Evolutionary conservation across 2,113 vertebrate species (phyloP).

Genomic region (Danionella cerebrum): DNA sequence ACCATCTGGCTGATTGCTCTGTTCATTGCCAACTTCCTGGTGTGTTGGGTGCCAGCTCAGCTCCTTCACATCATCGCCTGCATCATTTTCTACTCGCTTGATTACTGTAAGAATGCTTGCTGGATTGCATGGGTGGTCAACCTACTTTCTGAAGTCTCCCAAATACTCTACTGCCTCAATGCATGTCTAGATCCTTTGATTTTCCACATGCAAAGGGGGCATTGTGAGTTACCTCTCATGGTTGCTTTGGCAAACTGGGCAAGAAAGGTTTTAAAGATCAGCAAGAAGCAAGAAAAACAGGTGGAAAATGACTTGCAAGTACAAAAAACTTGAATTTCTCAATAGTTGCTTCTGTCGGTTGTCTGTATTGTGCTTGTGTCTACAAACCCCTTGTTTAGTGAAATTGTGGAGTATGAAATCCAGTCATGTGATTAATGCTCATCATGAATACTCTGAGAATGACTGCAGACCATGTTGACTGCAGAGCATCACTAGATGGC

Average conservation of each 20-base stretch:
- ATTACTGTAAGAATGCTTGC: conserved; percentile 28
- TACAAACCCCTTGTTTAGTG: neutral
- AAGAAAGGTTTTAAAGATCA: neutral
- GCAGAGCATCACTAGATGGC: neutral
- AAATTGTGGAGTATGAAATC: too few species aligned
- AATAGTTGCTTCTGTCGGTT: too few species aligned
- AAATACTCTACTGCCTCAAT: conserved; percentile 33
- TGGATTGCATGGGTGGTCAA: conserved; percentile 28
- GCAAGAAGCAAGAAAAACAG: conserved; percentile 7
- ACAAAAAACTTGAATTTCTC: too few species aligned
- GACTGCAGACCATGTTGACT: neutral
- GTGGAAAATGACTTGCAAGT: neutral
- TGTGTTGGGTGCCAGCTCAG: conserved; percentile 45
- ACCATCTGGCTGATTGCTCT: conserved; percentile 36
- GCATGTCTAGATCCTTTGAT: conserved; percentile 36
- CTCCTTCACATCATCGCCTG: conserved; percentile 40
- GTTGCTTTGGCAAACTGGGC: neutral
- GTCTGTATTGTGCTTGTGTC: neutral
- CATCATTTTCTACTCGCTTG: conserved; percentile 29
- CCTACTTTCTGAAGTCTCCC: conserved; percentile 30
- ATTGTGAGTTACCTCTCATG: neutral
- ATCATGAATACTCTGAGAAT: too few species aligned
- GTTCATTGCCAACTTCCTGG: conserved; percentile 41
- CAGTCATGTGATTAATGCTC: too few species aligned
- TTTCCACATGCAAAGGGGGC: conserved; percentile 31